Percentiles rank a stretch among this genome's conserved stretches.
These are phyloP conservation scores for Rhopalosiphum padi DNA, from an alignment of 1,140 invertebrate genomes.

Conservation along the genomic window DNA sequence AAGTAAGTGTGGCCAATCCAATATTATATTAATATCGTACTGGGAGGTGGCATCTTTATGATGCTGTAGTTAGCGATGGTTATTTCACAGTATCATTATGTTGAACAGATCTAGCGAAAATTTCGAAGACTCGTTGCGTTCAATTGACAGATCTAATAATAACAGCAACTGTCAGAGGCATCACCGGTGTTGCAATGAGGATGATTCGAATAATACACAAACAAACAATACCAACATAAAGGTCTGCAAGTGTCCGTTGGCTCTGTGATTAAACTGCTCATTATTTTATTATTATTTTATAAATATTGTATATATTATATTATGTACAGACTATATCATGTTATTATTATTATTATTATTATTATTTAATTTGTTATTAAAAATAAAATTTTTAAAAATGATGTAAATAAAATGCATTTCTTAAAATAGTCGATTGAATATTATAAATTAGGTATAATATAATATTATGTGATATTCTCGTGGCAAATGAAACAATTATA, in stretches of 20 bases:
- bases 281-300: neutral
- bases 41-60: too few species aligned
- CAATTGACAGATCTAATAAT: neutral
- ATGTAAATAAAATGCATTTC: neutral
- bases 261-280: constrained; percentile 51
- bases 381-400: neutral
- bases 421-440: neutral
- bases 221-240: neutral
- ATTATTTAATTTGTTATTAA: constrained; percentile 38
- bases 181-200: neutral
- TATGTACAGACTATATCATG: neutral
- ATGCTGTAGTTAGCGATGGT: neutral
- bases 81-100: neutral
- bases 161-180: neutral
- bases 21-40: neutral
- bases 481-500: neutral
- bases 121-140: constrained; percentile 48
- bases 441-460: neutral
- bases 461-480: neutral
- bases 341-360: neutral
- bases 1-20: neutral
- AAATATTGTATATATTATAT: neutral
- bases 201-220: neutral
- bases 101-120: constrained; percentile 37
- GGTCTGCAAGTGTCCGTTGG: constrained; percentile 31